phyloP scores from a whole-genome alignment of 2,888 invertebrate species.

The Agrochola circellaris region DNA sequence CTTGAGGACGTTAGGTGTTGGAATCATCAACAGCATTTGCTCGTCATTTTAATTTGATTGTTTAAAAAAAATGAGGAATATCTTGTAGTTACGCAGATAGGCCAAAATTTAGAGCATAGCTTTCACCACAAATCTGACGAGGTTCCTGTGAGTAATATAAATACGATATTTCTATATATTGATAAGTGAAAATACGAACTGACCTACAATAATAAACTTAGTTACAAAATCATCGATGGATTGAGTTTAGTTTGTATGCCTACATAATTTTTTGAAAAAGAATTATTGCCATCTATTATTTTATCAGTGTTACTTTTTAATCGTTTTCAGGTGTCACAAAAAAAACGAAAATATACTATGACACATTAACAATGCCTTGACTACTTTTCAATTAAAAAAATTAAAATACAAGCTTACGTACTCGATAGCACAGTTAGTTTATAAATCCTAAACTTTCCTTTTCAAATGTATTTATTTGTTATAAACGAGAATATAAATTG shows the following conservation, averaged over 20 bases:
- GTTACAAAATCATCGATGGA: background rate
- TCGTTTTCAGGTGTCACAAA: background rate
- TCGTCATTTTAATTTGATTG: background rate
- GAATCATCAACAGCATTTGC: conserved; percentile 21
- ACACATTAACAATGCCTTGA: background rate
- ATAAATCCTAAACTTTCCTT: conserved; percentile 29
- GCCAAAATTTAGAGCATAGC: background rate
- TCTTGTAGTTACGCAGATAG: background rate
- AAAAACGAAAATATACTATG: background rate
- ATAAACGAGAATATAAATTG: conserved; percentile 53
- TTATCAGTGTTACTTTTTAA: background rate
- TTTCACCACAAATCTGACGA: background rate
- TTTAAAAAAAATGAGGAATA: background rate
- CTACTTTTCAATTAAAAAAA: background rate
- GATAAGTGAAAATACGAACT: background rate
- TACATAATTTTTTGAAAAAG: background rate
- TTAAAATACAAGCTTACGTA: background rate
- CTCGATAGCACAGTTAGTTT: background rate
- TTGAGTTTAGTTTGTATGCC: background rate
- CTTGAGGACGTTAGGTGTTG: conserved; percentile 18
- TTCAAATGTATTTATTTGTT: conserved; percentile 37
- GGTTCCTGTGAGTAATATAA: background rate
- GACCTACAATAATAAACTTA: background rate
- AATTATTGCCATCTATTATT: background rate
- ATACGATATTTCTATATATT: background rate